Percentiles rank a stretch among this genome's conserved stretches.
Evolutionary conservation across 2,113 vertebrate species (phyloP).

Genomic region (Sylvia atricapilla): DNA sequence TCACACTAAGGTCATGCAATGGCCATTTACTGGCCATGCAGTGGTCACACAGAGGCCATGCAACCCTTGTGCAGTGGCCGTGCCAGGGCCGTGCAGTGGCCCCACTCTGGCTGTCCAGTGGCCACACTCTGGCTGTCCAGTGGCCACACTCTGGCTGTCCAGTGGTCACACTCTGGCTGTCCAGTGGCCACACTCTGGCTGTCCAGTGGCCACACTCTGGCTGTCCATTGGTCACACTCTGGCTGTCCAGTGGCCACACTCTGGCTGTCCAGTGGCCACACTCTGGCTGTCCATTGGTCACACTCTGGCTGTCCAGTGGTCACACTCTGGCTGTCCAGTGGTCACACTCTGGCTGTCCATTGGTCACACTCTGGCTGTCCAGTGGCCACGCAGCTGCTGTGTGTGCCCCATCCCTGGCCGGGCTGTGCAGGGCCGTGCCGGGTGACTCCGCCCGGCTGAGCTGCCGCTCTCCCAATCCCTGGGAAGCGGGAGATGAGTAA

Average conservation of each 20-base stretch:
- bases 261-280: too few species aligned
- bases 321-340: too few species aligned
- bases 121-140: neutral
- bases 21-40: accelerated
- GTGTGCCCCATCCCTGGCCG: neutral
- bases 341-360: too few species aligned
- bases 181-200: neutral
- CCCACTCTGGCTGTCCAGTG: neutral
- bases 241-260: neutral
- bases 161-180: too few species aligned
- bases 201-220: accelerated
- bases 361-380: neutral
- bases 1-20: neutral
- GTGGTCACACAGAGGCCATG: accelerated
- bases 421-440: accelerated
- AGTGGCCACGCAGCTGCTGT: accelerated
- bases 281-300: neutral
- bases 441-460: neutral
- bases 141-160: too few species aligned
- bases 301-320: neutral
- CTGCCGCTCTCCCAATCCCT: accelerated
- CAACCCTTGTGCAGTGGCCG: accelerated
- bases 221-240: neutral
- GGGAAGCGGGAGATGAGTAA: neutral
- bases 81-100: neutral